Evolutionary conservation across 2,797 vertebrate genomes (phyloP).

Genomic region (Garrulus glandarius): DNA sequence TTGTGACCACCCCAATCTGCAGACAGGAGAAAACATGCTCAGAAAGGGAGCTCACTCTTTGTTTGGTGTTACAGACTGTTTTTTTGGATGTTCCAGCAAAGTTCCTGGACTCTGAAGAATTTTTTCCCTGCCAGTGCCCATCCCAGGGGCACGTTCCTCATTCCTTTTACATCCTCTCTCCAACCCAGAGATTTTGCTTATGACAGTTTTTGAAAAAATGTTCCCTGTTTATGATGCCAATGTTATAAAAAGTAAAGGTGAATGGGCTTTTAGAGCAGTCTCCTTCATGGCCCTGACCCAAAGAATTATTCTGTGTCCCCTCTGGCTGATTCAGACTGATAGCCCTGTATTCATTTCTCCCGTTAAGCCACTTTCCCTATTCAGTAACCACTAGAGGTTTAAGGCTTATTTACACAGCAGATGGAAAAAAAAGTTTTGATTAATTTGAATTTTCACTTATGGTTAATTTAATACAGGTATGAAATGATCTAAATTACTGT

Average conservation of each 20-base stretch:
- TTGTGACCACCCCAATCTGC: not conserved
- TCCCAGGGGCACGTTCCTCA: accelerated
- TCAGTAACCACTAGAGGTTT: not conserved
- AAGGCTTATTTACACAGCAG: not conserved
- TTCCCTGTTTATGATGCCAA: not conserved
- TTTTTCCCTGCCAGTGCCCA: not conserved
- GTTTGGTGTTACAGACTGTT: not conserved
- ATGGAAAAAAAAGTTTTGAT: not conserved
- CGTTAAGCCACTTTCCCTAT: not conserved
- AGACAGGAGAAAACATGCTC: not conserved
- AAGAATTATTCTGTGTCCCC: not conserved
- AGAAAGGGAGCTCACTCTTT: not conserved
- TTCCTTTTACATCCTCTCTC: not conserved
- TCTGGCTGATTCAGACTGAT: not conserved
- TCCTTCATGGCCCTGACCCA: not conserved
- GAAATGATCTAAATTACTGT: not conserved
- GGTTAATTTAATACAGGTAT: not conserved
- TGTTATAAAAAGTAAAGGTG: not conserved
- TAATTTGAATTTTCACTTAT: not conserved
- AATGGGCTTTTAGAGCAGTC: not conserved
- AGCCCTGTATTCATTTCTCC: not conserved
- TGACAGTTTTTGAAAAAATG: accelerated
- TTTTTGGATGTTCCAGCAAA: not conserved
- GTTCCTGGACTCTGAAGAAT: not conserved
- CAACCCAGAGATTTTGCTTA: not conserved